A percentile compares a stretch with the other conserved stretches of the same genome.
Evolutionary conservation across 2,113 vertebrate species (phyloP).

Genomic region (Cochlearius cochlearius): DNA sequence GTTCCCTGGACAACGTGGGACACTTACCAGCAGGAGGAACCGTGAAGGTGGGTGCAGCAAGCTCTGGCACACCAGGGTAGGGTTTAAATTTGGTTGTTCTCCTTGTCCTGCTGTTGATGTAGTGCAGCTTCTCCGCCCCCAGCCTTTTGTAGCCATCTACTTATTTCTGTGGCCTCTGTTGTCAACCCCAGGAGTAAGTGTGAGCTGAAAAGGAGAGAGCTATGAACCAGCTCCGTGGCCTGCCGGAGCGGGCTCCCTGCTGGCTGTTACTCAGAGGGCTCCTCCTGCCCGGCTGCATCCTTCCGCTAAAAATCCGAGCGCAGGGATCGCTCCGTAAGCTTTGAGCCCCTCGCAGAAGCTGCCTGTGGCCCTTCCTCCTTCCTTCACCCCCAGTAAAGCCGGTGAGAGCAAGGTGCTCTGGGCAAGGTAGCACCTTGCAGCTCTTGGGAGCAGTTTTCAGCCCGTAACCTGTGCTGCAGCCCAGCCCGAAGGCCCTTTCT

Average conservation of each 20-base stretch:
- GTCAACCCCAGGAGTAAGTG: neutral
- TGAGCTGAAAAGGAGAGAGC: neutral
- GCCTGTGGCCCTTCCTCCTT: neutral
- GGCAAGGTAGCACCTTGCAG: neutral
- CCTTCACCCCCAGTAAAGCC: neutral
- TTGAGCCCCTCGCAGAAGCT: neutral
- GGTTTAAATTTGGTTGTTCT: neutral
- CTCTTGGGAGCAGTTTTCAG: fast-evolving
- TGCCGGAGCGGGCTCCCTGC: neutral
- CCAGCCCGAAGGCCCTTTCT: neutral
- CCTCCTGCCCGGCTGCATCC: neutral
- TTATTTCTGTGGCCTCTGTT: neutral
- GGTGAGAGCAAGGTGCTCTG: neutral
- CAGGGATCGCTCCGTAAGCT: fast-evolving
- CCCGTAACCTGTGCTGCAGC: no score
- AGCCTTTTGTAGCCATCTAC: fast-evolving
- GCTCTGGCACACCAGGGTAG: neutral
- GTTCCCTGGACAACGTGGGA: constrained; percentile 86
- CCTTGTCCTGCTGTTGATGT: neutral
- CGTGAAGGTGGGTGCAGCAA: constrained; percentile 75
- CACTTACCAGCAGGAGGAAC: constrained; percentile 80
- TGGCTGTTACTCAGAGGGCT: neutral
- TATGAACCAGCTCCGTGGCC: fast-evolving
- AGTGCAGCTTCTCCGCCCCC: neutral
- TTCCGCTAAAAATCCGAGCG: fast-evolving